Evolutionary conservation across 2,888 invertebrate genomes (phyloP).

Genomic region (Pammene fasciana): DNA sequence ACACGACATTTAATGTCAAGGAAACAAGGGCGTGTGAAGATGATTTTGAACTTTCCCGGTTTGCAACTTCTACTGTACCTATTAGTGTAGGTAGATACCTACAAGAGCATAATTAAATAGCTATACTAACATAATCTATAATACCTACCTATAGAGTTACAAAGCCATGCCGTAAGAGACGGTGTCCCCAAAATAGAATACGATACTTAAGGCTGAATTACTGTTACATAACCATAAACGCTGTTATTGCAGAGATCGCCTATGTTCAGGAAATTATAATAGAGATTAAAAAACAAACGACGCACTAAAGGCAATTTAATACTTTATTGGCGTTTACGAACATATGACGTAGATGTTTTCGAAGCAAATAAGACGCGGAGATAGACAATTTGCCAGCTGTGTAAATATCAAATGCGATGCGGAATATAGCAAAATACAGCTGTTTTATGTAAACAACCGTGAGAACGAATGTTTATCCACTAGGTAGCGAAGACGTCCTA

Average conservation of each 20-base stretch:
- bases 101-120: too few relatives aligned
- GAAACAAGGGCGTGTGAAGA: too few relatives aligned
- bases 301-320: too few relatives aligned
- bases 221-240: background rate
- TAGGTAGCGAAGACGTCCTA: too few relatives aligned
- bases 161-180: background rate
- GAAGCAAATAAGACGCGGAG: constrained; percentile 2
- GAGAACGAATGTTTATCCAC: background rate
- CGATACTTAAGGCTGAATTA: background rate
- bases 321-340: too few relatives aligned
- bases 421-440: constrained; percentile 7
- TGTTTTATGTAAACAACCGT: constrained; percentile 8
- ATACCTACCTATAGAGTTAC: too few relatives aligned
- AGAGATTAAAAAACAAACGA: background rate
- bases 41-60: too few relatives aligned
- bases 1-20: too few relatives aligned
- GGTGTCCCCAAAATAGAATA: background rate
- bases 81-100: too few relatives aligned
- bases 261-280: background rate
- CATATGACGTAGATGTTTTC: too few relatives aligned
- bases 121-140: too few relatives aligned
- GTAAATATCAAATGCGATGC: constrained; percentile 11
- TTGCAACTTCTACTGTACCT: too few relatives aligned
- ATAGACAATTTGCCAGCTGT: constrained; percentile 23
- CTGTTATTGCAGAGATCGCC: background rate